Evolutionary conservation across 2,113 vertebrate genomes (phyloP), one percentile per base, ranked within the genome.

Genomic region (Tragelaphus scriptus): DNA sequence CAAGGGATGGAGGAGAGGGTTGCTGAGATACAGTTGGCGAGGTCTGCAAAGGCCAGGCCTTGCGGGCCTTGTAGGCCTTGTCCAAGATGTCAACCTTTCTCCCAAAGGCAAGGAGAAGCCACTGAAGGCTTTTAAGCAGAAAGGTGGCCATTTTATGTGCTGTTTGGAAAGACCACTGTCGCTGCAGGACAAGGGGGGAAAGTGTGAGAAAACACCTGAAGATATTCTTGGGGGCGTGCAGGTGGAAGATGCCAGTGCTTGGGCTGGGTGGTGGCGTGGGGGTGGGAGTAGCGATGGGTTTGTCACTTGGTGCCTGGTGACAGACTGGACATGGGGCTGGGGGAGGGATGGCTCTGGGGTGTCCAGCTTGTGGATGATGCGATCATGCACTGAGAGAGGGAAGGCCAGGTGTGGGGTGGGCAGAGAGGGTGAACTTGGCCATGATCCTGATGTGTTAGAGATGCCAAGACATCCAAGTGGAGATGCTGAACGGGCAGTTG

Each of bases 91-190:
- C 92, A 80, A 91, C 51, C 82, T 95, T 93, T 63, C 53, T 55
- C 32, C 36, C 79, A 96, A 93, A 95, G 81, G 44, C 79, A 88
- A 71, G 80, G 13, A 90, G 93, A 77, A 94, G 84, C 75, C 84
- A 68, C 23, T 2, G n/a, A 75, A 86, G 25, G 75, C 79, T 91
- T 94, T 89, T 87, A 90, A 80, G 40, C 2, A 14, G 77, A 79
- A 58, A 90, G 55, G 59, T 53, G 94, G 87, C 63, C 61, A 44
- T 68, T 77, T 51, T 56, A 32, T 79, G 25, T 91, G 91, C 26
- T 61, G 77, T 91, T 91, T 4, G 21, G 77, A 59, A 81, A 88
- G 88, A 51, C 84, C 26, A 6, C 58, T 75, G 53, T 92, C 15
- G 13, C 28, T 9, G 32, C 36, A 40, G 56, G 88, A 65, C 53